Base-by-base conservation (phyloP, 2,888 invertebrate species). In the Apodemia duryi region DNA sequence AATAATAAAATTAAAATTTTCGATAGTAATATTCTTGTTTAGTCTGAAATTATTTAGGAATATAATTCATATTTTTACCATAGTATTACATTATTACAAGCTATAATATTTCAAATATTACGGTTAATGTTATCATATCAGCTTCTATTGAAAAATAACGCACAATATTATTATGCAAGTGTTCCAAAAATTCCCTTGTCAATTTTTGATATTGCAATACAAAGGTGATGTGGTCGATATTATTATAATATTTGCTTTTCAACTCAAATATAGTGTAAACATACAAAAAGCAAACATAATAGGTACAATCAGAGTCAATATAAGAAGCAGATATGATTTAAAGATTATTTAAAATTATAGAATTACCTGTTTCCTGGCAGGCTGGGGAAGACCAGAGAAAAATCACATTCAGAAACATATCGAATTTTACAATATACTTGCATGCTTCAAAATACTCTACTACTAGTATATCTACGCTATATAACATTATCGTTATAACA, bases 321-420 rank as follows among this genome's bases (percentile, higher is more conserved):
- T 57, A 11, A 57, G 32, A 32, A 57, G 13, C 32, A 57, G 32
- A 32, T 13, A 32, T 57, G 13, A 13, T 11, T 57, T 32, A 35
- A 6, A 6, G 13, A 32, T 35, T 29, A 32, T 35, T 6, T 57
- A 5, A 32, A 32, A 13, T 32, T 11, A 35, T 6, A 57, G 32
- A 29, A 61, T 91, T 92, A 92, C 92, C 92, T 92, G 92, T 87
- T 80, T 92, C 92, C 92, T 92, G 92, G 92, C 92, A 92, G 91
- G 92, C 92, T 92, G 92, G 77, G 90, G 75, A 91, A 92, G 92
- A 91, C 80, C 85, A 91, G 86, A 92, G 88, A 91, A 91, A 49
- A 86, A 88, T 86, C 89, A 91, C 91, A 91, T 91, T 91, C 91
- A 91, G 91, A 91, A 87, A 86, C 85, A 88, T 85, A 87, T 90